Base-by-base conservation (phyloP, 2,113 vertebrate species). In the Oreochromis aureus region DNA sequence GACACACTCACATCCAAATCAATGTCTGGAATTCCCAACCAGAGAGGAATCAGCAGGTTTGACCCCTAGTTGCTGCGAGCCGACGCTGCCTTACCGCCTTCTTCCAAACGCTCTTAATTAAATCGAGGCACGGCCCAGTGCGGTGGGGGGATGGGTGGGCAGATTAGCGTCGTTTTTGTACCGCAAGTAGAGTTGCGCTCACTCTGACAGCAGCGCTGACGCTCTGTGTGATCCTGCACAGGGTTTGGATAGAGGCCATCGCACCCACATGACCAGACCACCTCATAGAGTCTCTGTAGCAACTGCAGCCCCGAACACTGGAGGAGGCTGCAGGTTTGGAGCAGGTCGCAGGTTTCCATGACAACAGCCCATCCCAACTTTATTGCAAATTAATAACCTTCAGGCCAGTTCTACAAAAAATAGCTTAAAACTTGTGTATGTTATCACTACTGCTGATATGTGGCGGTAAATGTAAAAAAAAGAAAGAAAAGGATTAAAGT, bases 221-320 rank as follows among this genome's bases (percentile, higher is more conserved):
- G 2, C 69, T n/a, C 82, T 87, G 24, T 84, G 84, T 80, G 86
- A 79, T 58, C 36, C 41, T 18, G 69, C 41, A 19, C 30, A 32
- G 30, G 6, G 58, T 86, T 82, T 82, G 53, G 53, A 15, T 46
- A 1, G 69, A 61, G 53, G 76, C 51, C 78, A 11, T 6, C 19
- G 9, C 66, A 32, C 46, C 46, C 30, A 55, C 79, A 87, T 91
- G 86, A 81, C 59, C 84, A 83, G 90, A 93, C 84, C 7, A 0
- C 83, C 59, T 18, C 53, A 22, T 1, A 19, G 36, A 5, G 86
- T 90, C 54, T 5, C 86, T 76, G 80, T 91, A 81, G 86, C 58
- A 91, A 90, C 90, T 51, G 41, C 36, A 76, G 41, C 69, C 22
- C 22, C 1, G 24, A 16, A 46, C 24, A 0, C 69, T 32, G 18